phyloP scores from a whole-genome alignment of 2,888 invertebrate genomes.

The Poecilobothrus nobilitatus region DNA sequence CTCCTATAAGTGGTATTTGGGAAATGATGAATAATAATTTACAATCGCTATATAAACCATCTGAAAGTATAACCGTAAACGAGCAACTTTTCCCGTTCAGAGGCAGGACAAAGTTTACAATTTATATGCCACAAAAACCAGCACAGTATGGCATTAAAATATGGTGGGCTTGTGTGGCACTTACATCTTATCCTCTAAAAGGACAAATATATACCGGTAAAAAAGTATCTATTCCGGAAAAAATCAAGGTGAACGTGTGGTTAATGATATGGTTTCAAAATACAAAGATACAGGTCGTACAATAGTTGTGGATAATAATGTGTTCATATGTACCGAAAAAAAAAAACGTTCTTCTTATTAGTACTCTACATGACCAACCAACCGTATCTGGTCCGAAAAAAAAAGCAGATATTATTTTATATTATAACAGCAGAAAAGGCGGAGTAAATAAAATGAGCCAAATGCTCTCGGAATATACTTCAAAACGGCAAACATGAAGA shows the following conservation, averaged over 20 bases:
- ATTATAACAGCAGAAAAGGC: background rate
- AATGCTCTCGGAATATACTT: background rate
- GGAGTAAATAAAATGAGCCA: background rate
- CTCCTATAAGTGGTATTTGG: too few relatives aligned
- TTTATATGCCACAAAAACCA: too few relatives aligned
- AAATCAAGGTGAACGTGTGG: too few relatives aligned
- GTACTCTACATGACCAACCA: background rate
- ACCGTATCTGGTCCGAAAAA: background rate
- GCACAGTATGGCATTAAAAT: too few relatives aligned
- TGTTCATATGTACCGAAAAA: background rate
- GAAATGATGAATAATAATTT: too few relatives aligned
- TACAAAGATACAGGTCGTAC: background rate
- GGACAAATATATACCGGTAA: background rate
- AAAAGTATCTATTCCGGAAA: background rate
- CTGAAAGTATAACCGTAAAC: too few relatives aligned
- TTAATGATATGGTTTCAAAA: background rate
- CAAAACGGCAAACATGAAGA: constrained; percentile 7
- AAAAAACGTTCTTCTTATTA: background rate
- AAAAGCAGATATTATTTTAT: background rate
- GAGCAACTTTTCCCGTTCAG: too few relatives aligned
- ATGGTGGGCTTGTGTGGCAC: too few relatives aligned
- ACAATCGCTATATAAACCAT: too few relatives aligned
- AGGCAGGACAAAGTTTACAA: too few relatives aligned
- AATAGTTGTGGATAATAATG: too few relatives aligned
- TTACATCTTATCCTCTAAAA: too few relatives aligned